Evolutionary conservation across 2,888 invertebrate genomes (phyloP).

Genomic region (Ornithoptera alexandrae): DNA sequence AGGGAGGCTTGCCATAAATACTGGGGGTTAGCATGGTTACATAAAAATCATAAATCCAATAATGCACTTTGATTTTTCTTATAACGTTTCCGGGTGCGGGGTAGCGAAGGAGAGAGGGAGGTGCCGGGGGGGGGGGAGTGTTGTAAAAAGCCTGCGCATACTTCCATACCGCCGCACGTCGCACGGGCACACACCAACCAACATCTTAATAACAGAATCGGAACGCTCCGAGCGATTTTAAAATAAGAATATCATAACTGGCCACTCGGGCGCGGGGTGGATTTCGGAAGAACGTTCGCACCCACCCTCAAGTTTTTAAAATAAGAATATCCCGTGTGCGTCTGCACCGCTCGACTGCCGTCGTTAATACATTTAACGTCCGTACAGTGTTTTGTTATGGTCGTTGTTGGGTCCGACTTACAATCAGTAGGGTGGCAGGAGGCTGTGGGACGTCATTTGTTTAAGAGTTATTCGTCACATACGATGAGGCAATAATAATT

Average conservation of each 20-base stretch:
- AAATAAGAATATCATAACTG: conserved; percentile 79
- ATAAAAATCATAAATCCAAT: background rate
- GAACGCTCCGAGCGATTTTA: conserved; percentile 74
- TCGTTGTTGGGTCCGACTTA: background rate
- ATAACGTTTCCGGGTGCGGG: conserved; percentile 12
- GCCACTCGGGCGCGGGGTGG: conserved; percentile 64
- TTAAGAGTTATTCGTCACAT: too few species aligned
- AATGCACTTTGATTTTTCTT: conserved; percentile 8
- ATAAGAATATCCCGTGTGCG: conserved; percentile 64
- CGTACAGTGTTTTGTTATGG: background rate
- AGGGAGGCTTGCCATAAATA: too few species aligned
- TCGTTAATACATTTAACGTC: background rate
- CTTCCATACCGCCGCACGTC: conserved; percentile 13
- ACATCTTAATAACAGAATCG: conserved; percentile 77
- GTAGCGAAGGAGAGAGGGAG: too few species aligned
- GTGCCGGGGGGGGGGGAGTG: background rate
- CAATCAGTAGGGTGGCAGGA: too few species aligned
- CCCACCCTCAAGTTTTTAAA: conserved; percentile 71
- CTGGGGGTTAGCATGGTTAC: too few species aligned
- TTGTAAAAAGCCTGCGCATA: conserved; percentile 7
- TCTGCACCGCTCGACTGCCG: conserved; percentile 67
- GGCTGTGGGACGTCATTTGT: too few species aligned
- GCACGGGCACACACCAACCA: conserved; percentile 66
- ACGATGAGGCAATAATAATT: too few species aligned
- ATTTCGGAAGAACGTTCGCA: conserved; percentile 76